Percentiles rank a stretch among this genome's conserved stretches.
These are phyloP conservation scores for Himalopsyche anomala DNA, from an alignment of 2,888 invertebrate genomes.

Conservation along the genomic window DNA sequence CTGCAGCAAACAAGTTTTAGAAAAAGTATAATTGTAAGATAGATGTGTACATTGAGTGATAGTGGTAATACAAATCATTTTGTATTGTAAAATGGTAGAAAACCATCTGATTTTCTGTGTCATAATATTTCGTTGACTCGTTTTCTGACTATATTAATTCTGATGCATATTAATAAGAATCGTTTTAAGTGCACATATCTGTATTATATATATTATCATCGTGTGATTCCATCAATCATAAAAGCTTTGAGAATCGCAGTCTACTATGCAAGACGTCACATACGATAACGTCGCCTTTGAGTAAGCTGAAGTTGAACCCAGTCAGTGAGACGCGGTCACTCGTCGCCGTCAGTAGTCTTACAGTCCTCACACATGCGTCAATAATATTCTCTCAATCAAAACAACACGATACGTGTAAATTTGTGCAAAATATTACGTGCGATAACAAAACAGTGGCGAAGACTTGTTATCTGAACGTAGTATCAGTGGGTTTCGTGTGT, in stretches of 20 bases:
- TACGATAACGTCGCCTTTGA: conserved; percentile 16
- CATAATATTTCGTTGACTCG: too few species aligned
- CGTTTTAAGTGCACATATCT: too few species aligned
- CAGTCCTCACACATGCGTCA: neutral
- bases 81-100: too few species aligned
- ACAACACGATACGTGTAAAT: neutral
- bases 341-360: neutral
- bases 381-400: neutral
- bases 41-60: too few species aligned
- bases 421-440: conserved; percentile 8
- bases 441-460: neutral
- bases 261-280: conserved; percentile 19
- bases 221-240: neutral
- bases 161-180: too few species aligned
- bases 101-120: too few species aligned
- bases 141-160: too few species aligned
- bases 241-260: conserved; percentile 1
- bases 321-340: conserved; percentile 16
- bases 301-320: conserved; percentile 1
- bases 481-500: conserved; percentile 6
- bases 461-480: neutral
- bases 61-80: too few species aligned
- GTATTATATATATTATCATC: too few species aligned
- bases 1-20: too few species aligned
- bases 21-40: too few species aligned